These are phyloP conservation scores for Phenacoccus solenopsis DNA, from an alignment of 1,140 invertebrate species.

Conservation along the genomic window DNA sequence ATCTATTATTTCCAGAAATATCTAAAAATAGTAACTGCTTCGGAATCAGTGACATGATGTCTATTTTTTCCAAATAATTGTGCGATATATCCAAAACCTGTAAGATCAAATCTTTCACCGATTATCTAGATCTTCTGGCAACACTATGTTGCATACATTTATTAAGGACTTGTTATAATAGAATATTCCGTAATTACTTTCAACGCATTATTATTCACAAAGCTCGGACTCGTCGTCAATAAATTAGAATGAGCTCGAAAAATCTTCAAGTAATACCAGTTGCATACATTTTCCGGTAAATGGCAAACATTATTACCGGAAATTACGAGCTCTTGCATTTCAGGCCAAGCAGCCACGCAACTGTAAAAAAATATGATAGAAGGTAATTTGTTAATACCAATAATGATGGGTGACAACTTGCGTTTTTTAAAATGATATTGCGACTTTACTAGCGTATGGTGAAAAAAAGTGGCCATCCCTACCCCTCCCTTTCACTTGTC, in stretches of 20 bases:
- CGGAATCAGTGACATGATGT: constrained; percentile 58
- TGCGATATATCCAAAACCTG: constrained; percentile 68
- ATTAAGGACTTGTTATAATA: too few species aligned
- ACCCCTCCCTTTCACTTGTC: too few species aligned
- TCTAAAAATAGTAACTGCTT: constrained; percentile 71
- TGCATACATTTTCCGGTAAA: constrained; percentile 60
- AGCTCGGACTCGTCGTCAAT: constrained; percentile 55
- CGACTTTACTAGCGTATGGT: too few species aligned
- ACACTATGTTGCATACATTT: too few species aligned
- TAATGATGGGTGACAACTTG: too few species aligned
- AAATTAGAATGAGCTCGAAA: constrained; percentile 70
- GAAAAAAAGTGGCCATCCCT: too few species aligned
- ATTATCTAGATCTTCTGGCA: too few species aligned
- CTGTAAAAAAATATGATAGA: constrained; percentile 32
- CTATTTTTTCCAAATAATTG: constrained; percentile 65
- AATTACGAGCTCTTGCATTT: constrained; percentile 65
- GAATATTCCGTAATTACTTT: constrained; percentile 37
- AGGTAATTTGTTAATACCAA: neutral
- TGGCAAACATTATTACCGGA: constrained; percentile 66
- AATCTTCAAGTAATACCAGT: constrained; percentile 54
- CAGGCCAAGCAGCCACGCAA: constrained; percentile 57
- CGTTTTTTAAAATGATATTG: too few species aligned
- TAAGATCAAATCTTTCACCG: constrained; percentile 21
- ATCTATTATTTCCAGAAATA: constrained; percentile 64
- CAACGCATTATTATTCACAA: constrained; percentile 55